Conservation (phyloP, 2,113 vertebrate genomes). For the Tursiops truncatus region DNA sequence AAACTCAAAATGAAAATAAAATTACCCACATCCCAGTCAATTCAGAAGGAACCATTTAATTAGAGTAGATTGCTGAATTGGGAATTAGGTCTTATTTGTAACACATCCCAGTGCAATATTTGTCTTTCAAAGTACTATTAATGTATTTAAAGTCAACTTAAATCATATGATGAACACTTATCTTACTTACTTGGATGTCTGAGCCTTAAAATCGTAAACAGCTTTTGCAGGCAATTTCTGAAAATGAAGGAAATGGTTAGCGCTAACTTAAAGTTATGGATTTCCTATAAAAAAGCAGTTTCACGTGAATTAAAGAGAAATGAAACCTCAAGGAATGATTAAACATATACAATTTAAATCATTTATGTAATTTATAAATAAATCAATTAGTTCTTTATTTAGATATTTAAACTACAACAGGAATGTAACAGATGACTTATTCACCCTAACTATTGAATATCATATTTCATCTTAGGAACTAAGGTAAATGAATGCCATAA, state of each 20-base stretch:
- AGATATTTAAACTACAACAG: background rate
- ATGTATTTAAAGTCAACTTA: background rate
- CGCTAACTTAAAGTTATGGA: background rate
- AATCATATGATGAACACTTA: background rate
- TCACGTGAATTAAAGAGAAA: background rate
- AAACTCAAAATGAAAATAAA: conserved; percentile 42
- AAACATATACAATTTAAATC: background rate
- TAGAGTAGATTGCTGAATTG: background rate
- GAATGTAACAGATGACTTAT: background rate
- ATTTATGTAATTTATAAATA: background rate
- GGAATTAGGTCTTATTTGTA: background rate
- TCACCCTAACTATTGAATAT: background rate
- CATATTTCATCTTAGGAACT: background rate
- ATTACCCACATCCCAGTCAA: background rate
- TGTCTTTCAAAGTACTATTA: background rate
- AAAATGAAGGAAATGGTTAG: conserved; percentile 85
- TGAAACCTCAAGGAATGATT: background rate
- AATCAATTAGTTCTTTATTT: background rate
- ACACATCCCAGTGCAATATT: background rate
- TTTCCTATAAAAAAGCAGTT: background rate
- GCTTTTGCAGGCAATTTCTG: conserved; percentile 97
- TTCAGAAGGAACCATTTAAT: conserved; percentile 5
- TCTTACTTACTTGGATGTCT: conserved; percentile 96
- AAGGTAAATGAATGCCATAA: background rate
- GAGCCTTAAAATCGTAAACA: conserved; percentile 99